Evolutionary conservation across 2,888 invertebrate genomes (phyloP).

Genomic region (Meliscaeva auricollis): DNA sequence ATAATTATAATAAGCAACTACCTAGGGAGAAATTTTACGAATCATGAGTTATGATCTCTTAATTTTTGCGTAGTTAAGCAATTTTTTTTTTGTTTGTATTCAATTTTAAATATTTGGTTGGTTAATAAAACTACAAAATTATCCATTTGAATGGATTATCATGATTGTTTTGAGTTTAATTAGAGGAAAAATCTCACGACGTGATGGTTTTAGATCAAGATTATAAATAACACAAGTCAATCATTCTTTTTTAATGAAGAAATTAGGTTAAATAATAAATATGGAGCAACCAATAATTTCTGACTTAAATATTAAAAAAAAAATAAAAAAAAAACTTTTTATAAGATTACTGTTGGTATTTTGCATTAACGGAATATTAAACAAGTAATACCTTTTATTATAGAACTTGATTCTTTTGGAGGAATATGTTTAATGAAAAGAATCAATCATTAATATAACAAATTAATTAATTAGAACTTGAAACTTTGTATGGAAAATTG

Average conservation of each 20-base stretch:
- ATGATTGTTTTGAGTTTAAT: slow-evolving; percentile 14
- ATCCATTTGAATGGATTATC: neutral
- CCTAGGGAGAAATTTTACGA: slow-evolving; percentile 32
- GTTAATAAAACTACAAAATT: neutral
- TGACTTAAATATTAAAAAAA: neutral
- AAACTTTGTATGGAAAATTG: too few species aligned
- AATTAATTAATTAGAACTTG: too few species aligned
- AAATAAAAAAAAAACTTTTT: neutral
- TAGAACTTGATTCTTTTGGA: too few species aligned
- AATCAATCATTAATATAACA: too few species aligned
- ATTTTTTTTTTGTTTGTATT: neutral
- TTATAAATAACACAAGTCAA: neutral
- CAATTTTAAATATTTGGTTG: neutral
- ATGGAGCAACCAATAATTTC: neutral
- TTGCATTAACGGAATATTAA: too few species aligned
- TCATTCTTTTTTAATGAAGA: slow-evolving; percentile 7
- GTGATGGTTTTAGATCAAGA: neutral
- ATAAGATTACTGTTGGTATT: too few species aligned
- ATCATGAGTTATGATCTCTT: slow-evolving; percentile 16
- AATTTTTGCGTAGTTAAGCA: slow-evolving; percentile 12
- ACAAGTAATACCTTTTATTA: too few species aligned
- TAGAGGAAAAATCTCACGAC: slow-evolving; percentile 8
- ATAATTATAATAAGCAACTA: neutral
- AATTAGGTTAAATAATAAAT: neutral
- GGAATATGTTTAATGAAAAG: too few species aligned